Evolutionary conservation across 2,888 invertebrate genomes (phyloP).

Genomic region (Argyresthia goedartella): DNA sequence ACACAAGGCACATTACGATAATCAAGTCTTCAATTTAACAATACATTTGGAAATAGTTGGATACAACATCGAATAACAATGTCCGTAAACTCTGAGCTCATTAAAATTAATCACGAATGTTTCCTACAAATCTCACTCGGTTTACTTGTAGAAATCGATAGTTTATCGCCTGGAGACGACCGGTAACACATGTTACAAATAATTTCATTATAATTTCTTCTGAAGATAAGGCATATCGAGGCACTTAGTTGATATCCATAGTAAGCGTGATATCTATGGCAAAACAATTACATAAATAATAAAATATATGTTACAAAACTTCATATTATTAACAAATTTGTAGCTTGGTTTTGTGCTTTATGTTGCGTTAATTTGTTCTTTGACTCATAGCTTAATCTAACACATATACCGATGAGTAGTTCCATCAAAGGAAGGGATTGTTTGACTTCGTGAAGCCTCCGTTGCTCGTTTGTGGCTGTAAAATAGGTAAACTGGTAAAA

Average conservation of each 20-base stretch:
- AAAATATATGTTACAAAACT: slow-evolving; percentile 23
- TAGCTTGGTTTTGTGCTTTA: slow-evolving; percentile 59
- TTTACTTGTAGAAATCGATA: neutral
- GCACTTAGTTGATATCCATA: slow-evolving; percentile 46
- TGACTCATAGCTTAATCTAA: slow-evolving; percentile 32
- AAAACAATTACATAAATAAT: slow-evolving; percentile 4
- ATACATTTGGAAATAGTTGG: too few species aligned
- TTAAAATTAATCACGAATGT: too few species aligned
- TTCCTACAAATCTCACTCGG: slow-evolving; percentile 1
- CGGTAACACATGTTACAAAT: too few species aligned
- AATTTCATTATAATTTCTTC: neutral
- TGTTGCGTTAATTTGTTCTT: slow-evolving; percentile 45
- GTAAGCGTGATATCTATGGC: slow-evolving; percentile 9
- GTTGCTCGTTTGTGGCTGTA: slow-evolving; percentile 47
- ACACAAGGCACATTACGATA: too few species aligned
- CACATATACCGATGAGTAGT: slow-evolving; percentile 11
- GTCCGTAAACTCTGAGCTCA: too few species aligned
- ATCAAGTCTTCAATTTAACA: too few species aligned
- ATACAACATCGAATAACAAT: too few species aligned
- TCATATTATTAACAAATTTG: slow-evolving; percentile 43
- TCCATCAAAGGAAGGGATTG: slow-evolving; percentile 59
- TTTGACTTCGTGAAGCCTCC: slow-evolving; percentile 51
- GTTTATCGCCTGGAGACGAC: too few species aligned
- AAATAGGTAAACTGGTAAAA: slow-evolving; percentile 15
- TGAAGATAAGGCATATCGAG: slow-evolving; percentile 45